Evolutionary conservation across 2,888 invertebrate genomes (phyloP), one percentile per base, ranked within the genome.

Genomic region (Pseudococcus longispinus): DNA sequence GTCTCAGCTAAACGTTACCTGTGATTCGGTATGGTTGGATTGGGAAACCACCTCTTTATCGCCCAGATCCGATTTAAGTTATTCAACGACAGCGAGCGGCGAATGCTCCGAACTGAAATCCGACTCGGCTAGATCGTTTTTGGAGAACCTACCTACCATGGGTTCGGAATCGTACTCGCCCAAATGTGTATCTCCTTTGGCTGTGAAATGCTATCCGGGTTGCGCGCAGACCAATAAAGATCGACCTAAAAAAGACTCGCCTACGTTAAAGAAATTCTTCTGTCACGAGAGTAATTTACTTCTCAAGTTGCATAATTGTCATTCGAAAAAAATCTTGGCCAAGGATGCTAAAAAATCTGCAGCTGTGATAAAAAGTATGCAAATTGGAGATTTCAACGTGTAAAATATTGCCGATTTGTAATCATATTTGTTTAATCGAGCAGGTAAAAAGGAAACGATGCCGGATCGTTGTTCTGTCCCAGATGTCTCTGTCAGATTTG

Each of bases 401-500:
- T n/a, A 82, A 44, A 20, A 18, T 15, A 20, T 15, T 9, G 3
- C 6, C 18, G 2, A 32, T 26, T 42, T 44, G 2, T 4, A 4
- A n/a, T 4, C 4, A 18, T 29, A 29, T 51, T 20, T 11, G 1
- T 29, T 46, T 46, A 18, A 1, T 83, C 29, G 11, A 6, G 13
- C 8, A 55, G 46, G 9, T 83, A 46, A 32, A 44, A 86, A 80
- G 55, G 86, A 86, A 86, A 32, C 42, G 11, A 26, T 74, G 29
- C 86, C 26, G 32, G 86, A 86, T 86, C 44, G 86, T 26, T 86
- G 77, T n/a, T 80, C 77, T 15, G 86, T 86, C 51, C 80, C 86
- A 2, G 74, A 89, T 94, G 46, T 77, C 89, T 93, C 94, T 87
- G 93, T 94, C 89, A 93, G 93, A 90, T 93, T 94, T 89, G 93